These are phyloP conservation scores for Micronisus gabar DNA, from an alignment of 2,113 vertebrate species.

Conservation along the genomic window DNA sequence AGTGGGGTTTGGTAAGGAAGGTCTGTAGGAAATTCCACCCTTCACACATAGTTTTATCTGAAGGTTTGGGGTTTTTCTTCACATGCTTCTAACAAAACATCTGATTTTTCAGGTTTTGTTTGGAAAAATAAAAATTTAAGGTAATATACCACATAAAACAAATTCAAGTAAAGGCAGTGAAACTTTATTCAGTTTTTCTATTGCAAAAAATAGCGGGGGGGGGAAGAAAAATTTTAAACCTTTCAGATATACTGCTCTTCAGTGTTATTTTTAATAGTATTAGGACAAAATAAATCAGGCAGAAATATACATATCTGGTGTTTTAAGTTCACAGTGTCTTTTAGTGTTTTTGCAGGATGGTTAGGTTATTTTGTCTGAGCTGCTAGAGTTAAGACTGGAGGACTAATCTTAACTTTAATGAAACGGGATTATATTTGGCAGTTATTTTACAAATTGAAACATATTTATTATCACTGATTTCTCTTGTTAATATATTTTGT, in stretches of 20 bases:
- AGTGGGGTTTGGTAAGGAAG: not conserved
- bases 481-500: not conserved
- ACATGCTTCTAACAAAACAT: not conserved
- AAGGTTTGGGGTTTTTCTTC: not conserved
- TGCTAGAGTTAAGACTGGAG: constrained; percentile 19
- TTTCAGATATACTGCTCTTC: not conserved
- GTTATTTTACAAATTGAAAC: not conserved
- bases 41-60: not conserved
- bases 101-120: not conserved
- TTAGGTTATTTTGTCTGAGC: not conserved
- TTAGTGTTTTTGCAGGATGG: not conserved
- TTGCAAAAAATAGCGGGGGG: not conserved
- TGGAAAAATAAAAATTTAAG: not conserved
- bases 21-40: not conserved
- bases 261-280: not conserved
- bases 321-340: not conserved
- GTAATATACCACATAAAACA: not conserved
- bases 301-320: not conserved
- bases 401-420: not conserved
- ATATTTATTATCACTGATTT: not conserved
- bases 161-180: not conserved
- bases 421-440: not conserved
- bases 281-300: not conserved
- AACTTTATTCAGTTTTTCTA: not conserved
- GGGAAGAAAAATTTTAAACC: not conserved